These are phyloP conservation scores for Operophtera brumata DNA, from an alignment of 2,888 invertebrate genomes.

Conservation along the genomic window DNA sequence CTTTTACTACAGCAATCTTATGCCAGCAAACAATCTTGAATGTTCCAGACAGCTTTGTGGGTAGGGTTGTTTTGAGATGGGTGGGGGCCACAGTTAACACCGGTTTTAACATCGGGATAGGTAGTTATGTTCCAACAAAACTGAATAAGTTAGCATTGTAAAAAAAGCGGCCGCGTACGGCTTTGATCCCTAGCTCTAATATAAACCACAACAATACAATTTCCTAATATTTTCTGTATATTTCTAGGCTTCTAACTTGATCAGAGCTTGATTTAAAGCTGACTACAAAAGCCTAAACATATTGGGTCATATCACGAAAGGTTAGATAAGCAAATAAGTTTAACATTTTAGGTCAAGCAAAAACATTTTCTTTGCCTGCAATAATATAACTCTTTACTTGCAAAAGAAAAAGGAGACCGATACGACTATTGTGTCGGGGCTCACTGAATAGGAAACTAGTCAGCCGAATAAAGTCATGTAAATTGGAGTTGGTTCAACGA, in stretches of 20 bases:
- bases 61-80: background rate
- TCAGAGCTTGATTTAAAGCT: background rate
- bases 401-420: slow-evolving; percentile 23
- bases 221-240: background rate
- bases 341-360: slow-evolving; percentile 18
- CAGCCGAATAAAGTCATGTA: slow-evolving; percentile 33
- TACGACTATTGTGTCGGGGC: slow-evolving; percentile 23
- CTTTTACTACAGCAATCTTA: slow-evolving; percentile 13
- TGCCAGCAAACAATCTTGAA: background rate
- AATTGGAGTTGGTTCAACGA: slow-evolving; percentile 29
- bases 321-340: slow-evolving; percentile 3
- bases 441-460: slow-evolving; percentile 32
- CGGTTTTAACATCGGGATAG: background rate
- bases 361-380: slow-evolving; percentile 19
- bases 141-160: background rate
- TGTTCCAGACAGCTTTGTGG: background rate
- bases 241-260: background rate
- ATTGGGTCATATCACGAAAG: slow-evolving; percentile 3
- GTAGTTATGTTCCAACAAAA: background rate
- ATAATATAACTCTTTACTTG: slow-evolving; percentile 22
- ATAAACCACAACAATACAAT: background rate
- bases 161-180: no score
- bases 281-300: background rate
- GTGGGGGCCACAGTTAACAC: background rate
- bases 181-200: background rate